Percentiles rank a stretch among this genome's conserved stretches.
These are phyloP conservation scores for Trachops cirrhosus DNA, from an alignment of 2,797 vertebrate species.

Conservation along the genomic window DNA sequence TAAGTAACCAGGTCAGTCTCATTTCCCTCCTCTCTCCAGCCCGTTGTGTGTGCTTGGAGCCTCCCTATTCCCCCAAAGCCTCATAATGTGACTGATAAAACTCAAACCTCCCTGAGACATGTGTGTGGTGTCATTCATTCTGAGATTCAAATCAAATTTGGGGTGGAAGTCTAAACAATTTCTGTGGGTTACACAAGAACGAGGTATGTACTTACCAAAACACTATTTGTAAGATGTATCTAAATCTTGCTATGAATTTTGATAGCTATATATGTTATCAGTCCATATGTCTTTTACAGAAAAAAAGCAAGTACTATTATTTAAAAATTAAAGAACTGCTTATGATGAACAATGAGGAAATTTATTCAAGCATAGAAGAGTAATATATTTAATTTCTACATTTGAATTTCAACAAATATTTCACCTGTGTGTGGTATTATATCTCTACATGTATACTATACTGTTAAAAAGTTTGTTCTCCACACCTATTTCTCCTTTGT, in stretches of 20 bases:
- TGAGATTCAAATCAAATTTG: neutral
- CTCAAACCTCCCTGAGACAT: rapidly evolving
- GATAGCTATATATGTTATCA: neutral
- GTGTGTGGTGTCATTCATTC: neutral
- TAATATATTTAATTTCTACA: neutral
- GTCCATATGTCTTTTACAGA: neutral
- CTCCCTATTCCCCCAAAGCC: neutral
- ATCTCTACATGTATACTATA: neutral
- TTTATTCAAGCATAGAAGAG: neutral
- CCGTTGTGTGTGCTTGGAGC: neutral
- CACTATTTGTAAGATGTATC: neutral
- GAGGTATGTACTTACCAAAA: neutral
- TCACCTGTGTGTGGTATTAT: neutral
- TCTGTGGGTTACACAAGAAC: neutral
- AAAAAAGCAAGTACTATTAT: neutral
- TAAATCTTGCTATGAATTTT: neutral
- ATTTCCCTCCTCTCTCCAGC: neutral
- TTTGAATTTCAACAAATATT: neutral
- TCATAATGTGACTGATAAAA: neutral
- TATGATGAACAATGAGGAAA: neutral
- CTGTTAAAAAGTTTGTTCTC: neutral
- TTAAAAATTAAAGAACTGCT: neutral
- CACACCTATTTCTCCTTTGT: neutral
- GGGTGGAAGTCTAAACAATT: neutral
- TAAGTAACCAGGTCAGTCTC: neutral